Evolutionary conservation across 2,797 vertebrate genomes (phyloP).

Genomic region (Balearica regulorum): DNA sequence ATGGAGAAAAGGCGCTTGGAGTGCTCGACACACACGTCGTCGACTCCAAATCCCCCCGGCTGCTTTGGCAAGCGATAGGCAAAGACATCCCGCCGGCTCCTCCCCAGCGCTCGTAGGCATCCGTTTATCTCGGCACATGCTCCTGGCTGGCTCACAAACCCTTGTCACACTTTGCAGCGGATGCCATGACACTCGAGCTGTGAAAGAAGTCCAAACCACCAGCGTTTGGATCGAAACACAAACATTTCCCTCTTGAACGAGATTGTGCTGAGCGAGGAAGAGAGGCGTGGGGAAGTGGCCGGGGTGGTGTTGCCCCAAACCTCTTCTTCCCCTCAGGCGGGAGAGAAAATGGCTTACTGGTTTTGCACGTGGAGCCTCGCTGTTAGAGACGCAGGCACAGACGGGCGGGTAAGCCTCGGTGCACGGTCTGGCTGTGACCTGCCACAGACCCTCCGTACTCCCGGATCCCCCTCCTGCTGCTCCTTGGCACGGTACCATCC

Average conservation of each 20-base stretch:
- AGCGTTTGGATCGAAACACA: neutral
- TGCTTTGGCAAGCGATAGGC: neutral
- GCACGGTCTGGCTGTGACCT: neutral
- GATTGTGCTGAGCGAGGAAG: neutral
- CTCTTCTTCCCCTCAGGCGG: neutral
- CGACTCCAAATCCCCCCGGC: neutral
- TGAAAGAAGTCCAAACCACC: neutral
- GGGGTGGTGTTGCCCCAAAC: neutral
- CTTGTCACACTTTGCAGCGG: neutral
- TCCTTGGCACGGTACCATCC: neutral
- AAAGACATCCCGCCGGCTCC: neutral
- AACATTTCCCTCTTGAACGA: neutral
- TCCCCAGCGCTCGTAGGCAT: neutral
- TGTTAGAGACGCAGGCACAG: fast-evolving
- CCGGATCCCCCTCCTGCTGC: too few species aligned
- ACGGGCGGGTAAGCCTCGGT: neutral
- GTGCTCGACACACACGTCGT: fast-evolving
- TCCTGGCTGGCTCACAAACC: neutral
- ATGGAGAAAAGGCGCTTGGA: neutral
- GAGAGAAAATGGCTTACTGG: neutral
- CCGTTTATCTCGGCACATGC: neutral
- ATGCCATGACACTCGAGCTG: neutral
- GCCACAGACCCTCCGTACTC: fast-evolving
- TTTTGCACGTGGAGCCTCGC: fast-evolving
- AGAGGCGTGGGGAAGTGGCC: fast-evolving